Evolutionary conservation across 2,113 vertebrate species (phyloP), one percentile per base, ranked within the genome.

Genomic region (Phyllopteryx taeniolatus): DNA sequence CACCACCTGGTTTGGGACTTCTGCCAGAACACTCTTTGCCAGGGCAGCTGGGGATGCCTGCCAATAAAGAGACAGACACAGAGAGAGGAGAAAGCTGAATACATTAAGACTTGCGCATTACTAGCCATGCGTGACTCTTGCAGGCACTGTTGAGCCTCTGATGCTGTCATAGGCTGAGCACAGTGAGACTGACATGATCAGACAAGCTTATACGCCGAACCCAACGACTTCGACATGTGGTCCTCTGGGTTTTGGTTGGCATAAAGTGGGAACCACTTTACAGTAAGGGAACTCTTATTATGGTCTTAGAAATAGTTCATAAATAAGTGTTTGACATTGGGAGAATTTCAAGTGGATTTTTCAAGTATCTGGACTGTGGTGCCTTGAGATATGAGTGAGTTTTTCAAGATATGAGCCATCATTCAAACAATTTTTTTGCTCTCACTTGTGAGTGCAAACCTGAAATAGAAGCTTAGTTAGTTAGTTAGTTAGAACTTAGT

Each of bases 1-100:
- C 92, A 99, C 97, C 69, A 99, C 96, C 91, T 99, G 98, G 87
- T 99, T 99, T 51, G 98, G 98, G 88, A 99, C 97, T 93, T 99
- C 98, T 19, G 98, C 98, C 93, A 99, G 85, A 84, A 99, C 98
- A 4, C 96, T 98, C 89, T 98, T 98, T 62, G 97, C 96, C 80
- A 99, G 93, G 53, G 97, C 96, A 80, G 97, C 96, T 73, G 97
- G 97, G 80, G 98, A 98, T 43, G 97, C 98, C 98, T 99, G 92
- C 20, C 79, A 73, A 81, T 27, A 80, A 31, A 74, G 73, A 84
- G 88, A 90, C 39, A 90, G 51, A 84, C 13, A 87, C 15, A 51
- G 53, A 56, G 53, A 90, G 77, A 60, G 90, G 89, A 60, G 83
- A 47, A 72, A 70, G 71, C 75, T 91, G 74, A 86, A 88, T 71